Percentiles rank a stretch among this genome's conserved stretches.
phyloP scores from a whole-genome alignment of 1,140 invertebrate genomes.

The Babylonia areolata region DNA sequence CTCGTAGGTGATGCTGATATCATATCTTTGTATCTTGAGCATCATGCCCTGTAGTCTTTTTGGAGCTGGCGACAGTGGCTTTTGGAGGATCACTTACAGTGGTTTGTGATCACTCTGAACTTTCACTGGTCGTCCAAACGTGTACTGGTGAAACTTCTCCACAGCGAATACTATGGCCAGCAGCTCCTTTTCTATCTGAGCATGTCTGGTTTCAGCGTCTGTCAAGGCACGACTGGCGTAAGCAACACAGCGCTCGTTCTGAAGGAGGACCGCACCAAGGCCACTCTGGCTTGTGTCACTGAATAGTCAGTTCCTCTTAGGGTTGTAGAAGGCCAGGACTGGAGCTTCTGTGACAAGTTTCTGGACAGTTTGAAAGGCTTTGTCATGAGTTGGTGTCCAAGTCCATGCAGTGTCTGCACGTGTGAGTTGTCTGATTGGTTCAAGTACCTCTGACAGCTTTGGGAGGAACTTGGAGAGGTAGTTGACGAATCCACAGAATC shows the following conservation, averaged over 20 bases:
- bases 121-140: too few relatives aligned
- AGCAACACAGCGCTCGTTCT: too few relatives aligned
- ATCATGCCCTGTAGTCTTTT: conserved; percentile 7
- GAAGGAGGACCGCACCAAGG: too few relatives aligned
- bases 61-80: background rate
- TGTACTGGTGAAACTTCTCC: too few relatives aligned
- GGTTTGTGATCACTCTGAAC: conserved; percentile 36
- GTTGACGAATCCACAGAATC: background rate
- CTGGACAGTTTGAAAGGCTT: background rate
- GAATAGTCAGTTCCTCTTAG: background rate
- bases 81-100: conserved; percentile 33
- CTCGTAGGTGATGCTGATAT: background rate
- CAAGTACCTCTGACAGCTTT: too few relatives aligned
- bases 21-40: background rate
- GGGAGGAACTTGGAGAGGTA: conserved; percentile 29
- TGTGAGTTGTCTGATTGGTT: background rate
- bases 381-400: conserved; percentile 1
- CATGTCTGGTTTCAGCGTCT: too few relatives aligned
- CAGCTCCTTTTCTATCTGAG: too few relatives aligned
- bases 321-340: too few relatives aligned
- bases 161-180: too few relatives aligned
- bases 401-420: background rate
- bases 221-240: too few relatives aligned
- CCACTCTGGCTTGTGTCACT: too few relatives aligned
- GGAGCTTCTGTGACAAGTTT: conserved; percentile 2